Evolutionary conservation across 2,888 invertebrate species (phyloP), one percentile per base, ranked within the genome.

Genomic region (Phaedon cochleariae): DNA sequence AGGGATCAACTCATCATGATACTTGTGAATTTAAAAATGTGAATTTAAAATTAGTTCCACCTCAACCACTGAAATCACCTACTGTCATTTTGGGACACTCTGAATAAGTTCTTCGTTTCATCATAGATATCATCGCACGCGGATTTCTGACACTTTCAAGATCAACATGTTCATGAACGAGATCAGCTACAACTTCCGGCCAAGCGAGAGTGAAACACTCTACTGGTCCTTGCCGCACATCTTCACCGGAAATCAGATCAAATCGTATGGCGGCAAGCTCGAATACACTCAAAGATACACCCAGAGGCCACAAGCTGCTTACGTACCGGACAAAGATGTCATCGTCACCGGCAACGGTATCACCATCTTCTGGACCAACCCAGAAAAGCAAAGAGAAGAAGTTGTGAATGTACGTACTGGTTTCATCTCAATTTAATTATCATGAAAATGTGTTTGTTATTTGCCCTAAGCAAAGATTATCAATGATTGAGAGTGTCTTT

Each of bases 181-280:
- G 82, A 89, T 89, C 69, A 87, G 88, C 15, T 90, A 89, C 75
- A 83, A 81, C 0, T 87, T 87, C 72, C 74, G 85, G 70, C 85
- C 85, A 6, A 84, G 84, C 61, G 70, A 80, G 69, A 71, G 83
- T 62, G 79, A 86, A 76, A 77, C 87, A 75, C 83, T 90, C 48
- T 94, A 89, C 83, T 94, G 94, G 94, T 91, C 92, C 1, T 82
- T 95, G 21, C 93, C 94, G 5, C 80, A 87, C 37, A 83, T 84
- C 41, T 89, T 92, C 74, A 87, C 89, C 37, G 92, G 92, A 46
- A 91, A 92, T 77, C 86, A 93, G 85, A 86, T 97, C 6, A 87
- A 92, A 62, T 95, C 97, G 0, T 97, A 97, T 79, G 96, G 96
- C 0, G 97, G 97, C 0, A 86, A 87, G 58, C 82, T 97, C 4